phyloP scores from a whole-genome alignment of 2,797 vertebrate genomes.

The Phalanger gymnotis region DNA sequence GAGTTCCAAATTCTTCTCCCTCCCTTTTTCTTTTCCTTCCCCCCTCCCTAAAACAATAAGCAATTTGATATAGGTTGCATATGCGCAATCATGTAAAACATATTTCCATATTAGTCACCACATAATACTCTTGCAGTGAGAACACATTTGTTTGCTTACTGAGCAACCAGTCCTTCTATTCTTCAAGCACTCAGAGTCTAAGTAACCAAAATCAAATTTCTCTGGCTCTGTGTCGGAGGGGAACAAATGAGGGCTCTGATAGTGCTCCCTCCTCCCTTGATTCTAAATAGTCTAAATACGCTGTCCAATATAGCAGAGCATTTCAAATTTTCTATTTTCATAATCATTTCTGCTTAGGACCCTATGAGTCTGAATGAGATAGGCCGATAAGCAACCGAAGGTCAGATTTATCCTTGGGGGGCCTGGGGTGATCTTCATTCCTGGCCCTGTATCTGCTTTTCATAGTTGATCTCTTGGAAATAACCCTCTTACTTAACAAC shows the following conservation, averaged over 20 bases:
- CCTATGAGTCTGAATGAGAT: background rate
- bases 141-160: background rate
- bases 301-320: background rate
- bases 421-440: background rate
- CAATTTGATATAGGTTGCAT: background rate
- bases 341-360: background rate
- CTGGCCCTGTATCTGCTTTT: background rate
- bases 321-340: background rate
- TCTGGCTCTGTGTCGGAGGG: background rate
- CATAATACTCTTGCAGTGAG: background rate
- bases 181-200: background rate
- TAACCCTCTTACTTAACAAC: background rate
- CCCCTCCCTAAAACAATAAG: background rate
- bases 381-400: background rate
- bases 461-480: background rate
- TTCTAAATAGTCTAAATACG: background rate
- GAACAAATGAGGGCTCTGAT: background rate
- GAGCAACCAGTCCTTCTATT: background rate
- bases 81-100: background rate
- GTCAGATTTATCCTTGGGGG: background rate
- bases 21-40: too few species aligned
- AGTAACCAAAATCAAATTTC: background rate
- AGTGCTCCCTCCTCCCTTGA: background rate
- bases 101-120: background rate
- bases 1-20: background rate